Evolutionary conservation across 2,113 vertebrate species (phyloP).

Genomic region (Rhipidura dahli): DNA sequence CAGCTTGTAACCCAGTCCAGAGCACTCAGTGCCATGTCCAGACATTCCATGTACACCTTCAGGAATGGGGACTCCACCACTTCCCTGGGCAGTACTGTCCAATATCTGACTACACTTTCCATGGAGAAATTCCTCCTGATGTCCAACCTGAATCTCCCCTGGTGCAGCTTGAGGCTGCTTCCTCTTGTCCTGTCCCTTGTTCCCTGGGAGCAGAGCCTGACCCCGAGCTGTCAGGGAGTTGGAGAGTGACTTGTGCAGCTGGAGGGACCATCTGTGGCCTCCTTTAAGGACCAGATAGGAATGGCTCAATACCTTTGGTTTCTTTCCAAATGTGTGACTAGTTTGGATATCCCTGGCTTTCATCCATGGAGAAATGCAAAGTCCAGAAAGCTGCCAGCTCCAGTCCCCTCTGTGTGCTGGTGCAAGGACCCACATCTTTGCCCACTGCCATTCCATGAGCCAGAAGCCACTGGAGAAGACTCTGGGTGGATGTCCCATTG

Average conservation of each 20-base stretch:
- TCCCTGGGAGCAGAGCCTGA: background rate
- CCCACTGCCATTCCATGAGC: background rate
- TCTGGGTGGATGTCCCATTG: background rate
- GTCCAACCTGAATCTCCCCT: background rate
- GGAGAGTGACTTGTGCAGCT: background rate
- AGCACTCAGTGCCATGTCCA: background rate
- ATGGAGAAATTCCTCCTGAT: background rate
- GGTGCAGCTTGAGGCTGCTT: background rate
- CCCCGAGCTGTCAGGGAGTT: background rate
- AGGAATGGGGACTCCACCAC: background rate
- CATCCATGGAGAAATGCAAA: rapidly evolving
- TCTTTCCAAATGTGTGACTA: background rate
- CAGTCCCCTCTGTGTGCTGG: background rate
- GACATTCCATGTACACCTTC: background rate
- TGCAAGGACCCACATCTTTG: background rate
- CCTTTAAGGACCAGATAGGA: background rate
- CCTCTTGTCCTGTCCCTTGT: background rate
- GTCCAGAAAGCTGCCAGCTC: background rate
- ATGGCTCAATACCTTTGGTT: rapidly evolving
- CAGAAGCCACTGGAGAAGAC: background rate
- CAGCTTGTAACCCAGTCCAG: background rate
- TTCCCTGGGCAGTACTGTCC: background rate
- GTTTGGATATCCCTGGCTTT: background rate
- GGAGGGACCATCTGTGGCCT: background rate
- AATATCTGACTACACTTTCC: background rate